Conservation (phyloP, 2,113 vertebrate species). For the Phoxinus phoxinus region DNA sequence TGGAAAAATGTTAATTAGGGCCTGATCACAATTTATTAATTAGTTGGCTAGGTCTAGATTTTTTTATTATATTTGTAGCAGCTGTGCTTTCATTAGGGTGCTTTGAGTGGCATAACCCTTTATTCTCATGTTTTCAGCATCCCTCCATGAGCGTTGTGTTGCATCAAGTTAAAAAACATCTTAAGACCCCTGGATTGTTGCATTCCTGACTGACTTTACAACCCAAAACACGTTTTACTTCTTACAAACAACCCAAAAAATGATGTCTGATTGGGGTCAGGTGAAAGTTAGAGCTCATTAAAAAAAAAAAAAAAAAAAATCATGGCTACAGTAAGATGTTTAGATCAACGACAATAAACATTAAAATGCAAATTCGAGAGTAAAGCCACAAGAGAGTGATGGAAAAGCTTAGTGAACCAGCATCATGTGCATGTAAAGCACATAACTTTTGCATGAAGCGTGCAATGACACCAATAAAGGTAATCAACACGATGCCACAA, state of each 20-base stretch:
- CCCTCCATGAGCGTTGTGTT: not conserved
- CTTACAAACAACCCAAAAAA: not conserved
- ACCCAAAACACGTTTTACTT: not conserved
- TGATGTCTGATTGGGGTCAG: not conserved
- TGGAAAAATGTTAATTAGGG: not conserved
- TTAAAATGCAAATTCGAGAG: not conserved
- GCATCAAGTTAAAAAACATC: not conserved
- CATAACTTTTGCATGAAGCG: not conserved
- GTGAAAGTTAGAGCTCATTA: not conserved
- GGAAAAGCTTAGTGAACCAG: not conserved
- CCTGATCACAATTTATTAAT: not conserved
- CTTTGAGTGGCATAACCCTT: not conserved
- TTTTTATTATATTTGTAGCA: not conserved
- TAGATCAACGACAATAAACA: not conserved
- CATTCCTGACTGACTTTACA: not conserved
- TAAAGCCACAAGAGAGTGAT: not conserved
- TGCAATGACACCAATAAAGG: not conserved
- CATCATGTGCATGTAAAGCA: not conserved
- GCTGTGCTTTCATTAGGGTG: not conserved
- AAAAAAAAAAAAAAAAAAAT: not conserved
- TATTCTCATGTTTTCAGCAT: not conserved
- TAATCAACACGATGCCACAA: slow-evolving; percentile 4
- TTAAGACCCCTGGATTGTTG: not conserved
- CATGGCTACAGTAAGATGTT: not conserved
- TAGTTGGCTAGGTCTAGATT: not conserved